Percentiles rank a stretch among this genome's conserved stretches.
phyloP scores from a whole-genome alignment of 2,113 vertebrate genomes.

The Propithecus coquereli region DNA sequence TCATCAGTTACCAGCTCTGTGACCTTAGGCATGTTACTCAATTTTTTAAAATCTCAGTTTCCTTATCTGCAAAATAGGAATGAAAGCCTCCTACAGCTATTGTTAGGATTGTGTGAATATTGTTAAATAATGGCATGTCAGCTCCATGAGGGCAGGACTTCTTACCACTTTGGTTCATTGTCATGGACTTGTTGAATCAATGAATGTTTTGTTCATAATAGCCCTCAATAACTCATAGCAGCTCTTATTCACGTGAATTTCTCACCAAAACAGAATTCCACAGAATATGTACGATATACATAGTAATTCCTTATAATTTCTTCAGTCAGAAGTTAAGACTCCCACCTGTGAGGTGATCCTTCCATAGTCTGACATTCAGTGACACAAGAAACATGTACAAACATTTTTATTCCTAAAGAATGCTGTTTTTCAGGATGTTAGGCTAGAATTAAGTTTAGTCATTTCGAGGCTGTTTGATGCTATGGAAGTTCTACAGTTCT shows the following conservation, averaged over 20 bases:
- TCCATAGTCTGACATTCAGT: neutral
- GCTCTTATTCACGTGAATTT: neutral
- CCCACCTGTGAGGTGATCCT: neutral
- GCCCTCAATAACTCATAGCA: neutral
- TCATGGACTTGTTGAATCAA: neutral
- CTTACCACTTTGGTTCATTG: neutral
- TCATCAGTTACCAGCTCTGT: neutral
- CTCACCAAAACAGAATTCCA: neutral
- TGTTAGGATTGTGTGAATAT: neutral
- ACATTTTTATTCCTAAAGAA: neutral
- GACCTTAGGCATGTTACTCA: neutral
- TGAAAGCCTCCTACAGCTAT: neutral
- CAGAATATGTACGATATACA: neutral
- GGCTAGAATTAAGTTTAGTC: neutral
- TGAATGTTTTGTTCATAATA: neutral
- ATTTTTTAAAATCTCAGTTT: neutral
- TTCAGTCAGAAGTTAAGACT: neutral
- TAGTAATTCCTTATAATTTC: neutral
- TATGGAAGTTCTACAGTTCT: neutral
- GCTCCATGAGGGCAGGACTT: neutral
- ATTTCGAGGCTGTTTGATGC: neutral
- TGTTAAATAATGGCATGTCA: neutral
- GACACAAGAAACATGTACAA: neutral
- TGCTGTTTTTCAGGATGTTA: neutral
- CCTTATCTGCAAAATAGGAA: neutral